phyloP scores from a whole-genome alignment of 2,113 vertebrate species.

The Lethenteron camtschaticum region DNA sequence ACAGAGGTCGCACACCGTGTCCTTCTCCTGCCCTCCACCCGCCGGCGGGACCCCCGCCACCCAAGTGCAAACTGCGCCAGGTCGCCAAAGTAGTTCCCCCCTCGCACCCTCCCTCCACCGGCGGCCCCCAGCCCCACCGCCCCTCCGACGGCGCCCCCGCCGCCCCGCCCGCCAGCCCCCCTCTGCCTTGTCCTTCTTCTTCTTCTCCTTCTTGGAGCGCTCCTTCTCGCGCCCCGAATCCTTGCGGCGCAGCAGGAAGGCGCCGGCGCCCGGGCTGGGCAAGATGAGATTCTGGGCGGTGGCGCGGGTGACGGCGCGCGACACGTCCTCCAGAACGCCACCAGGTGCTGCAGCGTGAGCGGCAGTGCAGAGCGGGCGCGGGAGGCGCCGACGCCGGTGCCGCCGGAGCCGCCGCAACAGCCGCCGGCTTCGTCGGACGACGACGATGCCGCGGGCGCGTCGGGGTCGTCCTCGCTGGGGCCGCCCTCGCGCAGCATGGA shows the following conservation, averaged over 20 bases:
- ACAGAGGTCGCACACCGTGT: constrained; percentile 89
- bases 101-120: constrained; percentile 40
- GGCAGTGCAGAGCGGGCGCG: constrained; percentile 71
- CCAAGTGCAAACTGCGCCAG: constrained; percentile 54
- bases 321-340: constrained; percentile 97
- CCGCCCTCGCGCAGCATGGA: constrained; percentile 95
- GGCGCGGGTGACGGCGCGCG: constrained; percentile 87
- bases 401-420: not conserved
- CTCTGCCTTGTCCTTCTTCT: constrained; percentile 88
- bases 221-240: constrained; percentile 80
- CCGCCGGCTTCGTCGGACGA: constrained; percentile 47
- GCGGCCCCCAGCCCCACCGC: not conserved
- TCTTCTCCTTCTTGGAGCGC: constrained; percentile 87
- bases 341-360: constrained; percentile 75
- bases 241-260: constrained; percentile 74
- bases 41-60: constrained; percentile 20
- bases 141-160: constrained; percentile 2
- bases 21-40: constrained; percentile 88
- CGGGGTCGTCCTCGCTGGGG: constrained; percentile 78
- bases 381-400: constrained; percentile 38
- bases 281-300: constrained; percentile 99
- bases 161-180: not conserved
- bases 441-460: constrained; percentile 46
- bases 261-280: constrained; percentile 86
- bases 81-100: constrained; percentile 90